phyloP scores from a whole-genome alignment of 2,888 invertebrate genomes.

The Celastrina argiolus region DNA sequence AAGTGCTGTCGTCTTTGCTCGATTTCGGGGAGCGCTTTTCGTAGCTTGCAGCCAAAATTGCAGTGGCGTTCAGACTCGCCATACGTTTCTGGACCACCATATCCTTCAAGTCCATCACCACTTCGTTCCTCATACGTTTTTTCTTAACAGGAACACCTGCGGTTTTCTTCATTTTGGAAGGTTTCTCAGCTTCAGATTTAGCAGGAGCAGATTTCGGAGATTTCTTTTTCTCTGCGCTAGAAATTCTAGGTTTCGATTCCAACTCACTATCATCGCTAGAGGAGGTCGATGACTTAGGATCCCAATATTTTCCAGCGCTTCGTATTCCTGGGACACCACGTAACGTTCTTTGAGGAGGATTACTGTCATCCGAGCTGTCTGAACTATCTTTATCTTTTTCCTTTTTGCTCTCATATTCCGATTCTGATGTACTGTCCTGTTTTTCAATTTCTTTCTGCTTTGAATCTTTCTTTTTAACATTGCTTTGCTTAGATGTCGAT shows the following conservation, averaged over 20 bases:
- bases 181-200: slow-evolving; percentile 74
- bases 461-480: slow-evolving; percentile 64
- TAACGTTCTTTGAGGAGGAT: slow-evolving; percentile 76
- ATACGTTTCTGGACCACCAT: slow-evolving; percentile 93
- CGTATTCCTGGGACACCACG: slow-evolving; percentile 86
- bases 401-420: slow-evolving; percentile 65
- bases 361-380: slow-evolving; percentile 74
- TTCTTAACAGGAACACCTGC: slow-evolving; percentile 68
- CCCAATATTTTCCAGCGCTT: slow-evolving; percentile 90
- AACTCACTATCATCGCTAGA: slow-evolving; percentile 76
- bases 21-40: slow-evolving; percentile 83
- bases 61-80: slow-evolving; percentile 94
- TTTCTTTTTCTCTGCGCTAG: slow-evolving; percentile 63
- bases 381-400: slow-evolving; percentile 65
- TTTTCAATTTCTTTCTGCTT: slow-evolving; percentile 64
- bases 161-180: slow-evolving; percentile 67
- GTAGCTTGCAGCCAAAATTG: slow-evolving; percentile 93
- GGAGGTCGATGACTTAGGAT: slow-evolving; percentile 84
- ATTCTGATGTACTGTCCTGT: slow-evolving; percentile 68
- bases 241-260: slow-evolving; percentile 60
- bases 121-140: slow-evolving; percentile 78
- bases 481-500: slow-evolving; percentile 70
- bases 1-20: slow-evolving; percentile 77
- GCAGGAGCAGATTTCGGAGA: slow-evolving; percentile 47
- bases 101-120: slow-evolving; percentile 89